Evolutionary conservation across 2,113 vertebrate genomes (phyloP).

Genomic region (Camarhynchus parvulus): DNA sequence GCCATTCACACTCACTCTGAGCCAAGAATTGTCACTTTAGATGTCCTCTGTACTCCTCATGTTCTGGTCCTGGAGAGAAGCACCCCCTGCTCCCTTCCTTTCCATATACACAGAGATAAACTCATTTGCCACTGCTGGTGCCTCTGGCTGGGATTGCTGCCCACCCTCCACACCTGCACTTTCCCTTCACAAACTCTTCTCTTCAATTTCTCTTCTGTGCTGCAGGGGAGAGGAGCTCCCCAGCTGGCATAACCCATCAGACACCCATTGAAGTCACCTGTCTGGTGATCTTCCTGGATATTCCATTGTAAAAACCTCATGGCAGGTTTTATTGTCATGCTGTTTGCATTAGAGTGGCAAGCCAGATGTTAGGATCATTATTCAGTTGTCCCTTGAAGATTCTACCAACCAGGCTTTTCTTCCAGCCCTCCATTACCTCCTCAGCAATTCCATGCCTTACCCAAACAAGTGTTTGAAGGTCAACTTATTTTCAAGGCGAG

Average conservation of each 20-base stretch:
- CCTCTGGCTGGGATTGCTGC: not conserved
- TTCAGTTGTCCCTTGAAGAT: not conserved
- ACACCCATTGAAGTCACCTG: not conserved
- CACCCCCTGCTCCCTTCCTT: not conserved
- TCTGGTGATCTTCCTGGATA: not conserved
- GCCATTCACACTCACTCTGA: not conserved
- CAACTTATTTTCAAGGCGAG: not conserved
- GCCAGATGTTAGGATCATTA: slow-evolving; percentile 29
- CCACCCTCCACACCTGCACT: not conserved
- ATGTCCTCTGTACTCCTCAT: not conserved
- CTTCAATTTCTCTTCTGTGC: no score
- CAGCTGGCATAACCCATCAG: not conserved
- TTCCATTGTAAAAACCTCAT: not conserved
- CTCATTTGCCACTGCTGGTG: rapidly evolving
- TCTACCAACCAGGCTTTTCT: not conserved
- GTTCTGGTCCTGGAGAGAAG: not conserved
- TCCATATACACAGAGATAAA: rapidly evolving
- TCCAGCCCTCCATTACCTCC: not conserved
- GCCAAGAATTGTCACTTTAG: not conserved
- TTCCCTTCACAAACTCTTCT: not conserved
- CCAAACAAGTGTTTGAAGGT: not conserved
- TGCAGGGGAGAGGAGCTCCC: not conserved
- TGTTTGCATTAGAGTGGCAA: not conserved
- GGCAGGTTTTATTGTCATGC: not conserved
- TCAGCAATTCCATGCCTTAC: not conserved